phyloP scores from a whole-genome alignment of 1,140 invertebrate genomes.

The Papilio polytes region DNA sequence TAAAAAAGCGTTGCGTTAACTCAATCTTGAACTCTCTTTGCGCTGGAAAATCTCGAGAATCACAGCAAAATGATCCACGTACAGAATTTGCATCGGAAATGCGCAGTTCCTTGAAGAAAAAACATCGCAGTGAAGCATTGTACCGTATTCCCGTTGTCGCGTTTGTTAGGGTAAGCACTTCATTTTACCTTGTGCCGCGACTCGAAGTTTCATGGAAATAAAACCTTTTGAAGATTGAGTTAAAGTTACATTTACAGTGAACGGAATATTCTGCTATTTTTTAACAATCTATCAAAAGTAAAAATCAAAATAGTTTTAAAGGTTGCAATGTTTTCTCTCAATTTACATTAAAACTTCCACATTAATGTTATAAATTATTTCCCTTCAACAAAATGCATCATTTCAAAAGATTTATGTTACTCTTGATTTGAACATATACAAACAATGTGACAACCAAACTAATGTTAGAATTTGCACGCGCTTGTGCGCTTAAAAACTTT shows the following conservation, averaged over 20 bases:
- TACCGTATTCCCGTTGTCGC: conserved; percentile 52
- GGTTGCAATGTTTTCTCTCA: too few species aligned
- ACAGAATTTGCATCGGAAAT: conserved; percentile 67
- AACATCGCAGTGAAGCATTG: conserved; percentile 56
- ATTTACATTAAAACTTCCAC: too few species aligned
- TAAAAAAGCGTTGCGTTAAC: conserved; percentile 34
- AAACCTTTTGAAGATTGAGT: conserved; percentile 24
- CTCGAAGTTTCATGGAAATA: background rate
- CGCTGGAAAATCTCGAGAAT: conserved; percentile 60
- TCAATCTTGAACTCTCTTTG: conserved; percentile 36
- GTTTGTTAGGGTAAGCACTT: conserved; percentile 66
- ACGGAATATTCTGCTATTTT: background rate
- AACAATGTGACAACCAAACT: conserved; percentile 24
- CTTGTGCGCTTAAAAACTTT: conserved; percentile 24
- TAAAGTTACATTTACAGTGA: conserved; percentile 4
- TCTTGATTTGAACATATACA: background rate
- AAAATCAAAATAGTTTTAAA: too few species aligned
- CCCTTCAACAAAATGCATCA: background rate
- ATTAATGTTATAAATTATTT: background rate
- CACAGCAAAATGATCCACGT: conserved; percentile 65
- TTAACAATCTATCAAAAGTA: background rate
- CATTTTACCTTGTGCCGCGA: conserved; percentile 48
- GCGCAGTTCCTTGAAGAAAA: conserved; percentile 54
- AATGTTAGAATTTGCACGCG: conserved; percentile 27
- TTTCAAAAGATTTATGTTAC: background rate